These are phyloP conservation scores for Taenaris catops DNA, from an alignment of 2,888 invertebrate species.

Conservation along the genomic window DNA sequence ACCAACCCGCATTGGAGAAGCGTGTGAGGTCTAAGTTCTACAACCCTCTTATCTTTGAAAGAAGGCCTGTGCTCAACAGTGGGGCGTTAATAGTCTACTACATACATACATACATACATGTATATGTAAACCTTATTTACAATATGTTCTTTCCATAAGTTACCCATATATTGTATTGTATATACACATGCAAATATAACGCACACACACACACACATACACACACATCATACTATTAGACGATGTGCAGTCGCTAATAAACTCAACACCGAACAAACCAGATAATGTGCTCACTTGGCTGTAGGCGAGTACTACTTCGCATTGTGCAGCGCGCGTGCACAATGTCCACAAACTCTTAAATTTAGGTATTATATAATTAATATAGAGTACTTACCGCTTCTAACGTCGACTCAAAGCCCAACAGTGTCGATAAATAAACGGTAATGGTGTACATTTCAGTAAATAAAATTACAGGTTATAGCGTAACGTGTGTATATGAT, in stretches of 20 bases:
- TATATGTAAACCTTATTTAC: too few species aligned
- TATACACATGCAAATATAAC: too few species aligned
- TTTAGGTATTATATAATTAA: conserved; percentile 40
- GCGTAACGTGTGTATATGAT: conserved; percentile 48
- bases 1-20: too few species aligned
- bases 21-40: too few species aligned
- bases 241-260: conserved; percentile 93
- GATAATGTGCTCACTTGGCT: conserved; percentile 94
- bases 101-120: too few species aligned
- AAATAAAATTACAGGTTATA: conserved; percentile 60
- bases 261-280: conserved; percentile 91
- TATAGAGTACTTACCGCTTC: conserved; percentile 41
- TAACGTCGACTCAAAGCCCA: conserved; percentile 31
- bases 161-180: too few species aligned
- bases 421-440: conserved; percentile 44
- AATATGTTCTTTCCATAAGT: too few species aligned
- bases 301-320: conserved; percentile 50
- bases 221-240: conserved; percentile 85
- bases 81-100: too few species aligned
- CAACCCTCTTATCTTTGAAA: too few species aligned
- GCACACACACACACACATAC: too few species aligned
- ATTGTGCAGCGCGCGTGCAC: conserved; percentile 19
- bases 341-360: conserved; percentile 39
- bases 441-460: conserved; percentile 66
- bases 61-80: too few species aligned